phyloP scores from a whole-genome alignment of 2,888 invertebrate species.

The Coremacera marginata region DNA sequence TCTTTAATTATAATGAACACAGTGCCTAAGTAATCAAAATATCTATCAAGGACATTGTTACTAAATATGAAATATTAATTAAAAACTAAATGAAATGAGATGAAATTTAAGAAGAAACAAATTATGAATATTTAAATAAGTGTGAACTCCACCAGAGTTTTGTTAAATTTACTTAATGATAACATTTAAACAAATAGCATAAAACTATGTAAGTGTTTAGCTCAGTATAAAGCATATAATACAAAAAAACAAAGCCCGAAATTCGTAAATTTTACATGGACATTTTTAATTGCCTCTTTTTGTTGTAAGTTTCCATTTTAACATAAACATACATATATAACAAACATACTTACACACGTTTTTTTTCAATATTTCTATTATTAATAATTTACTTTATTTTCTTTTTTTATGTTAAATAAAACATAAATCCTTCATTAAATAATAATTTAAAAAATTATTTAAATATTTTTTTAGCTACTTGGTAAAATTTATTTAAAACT shows the following conservation, averaged over 20 bases:
- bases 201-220: conserved; percentile 58
- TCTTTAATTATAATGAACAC: conserved; percentile 68
- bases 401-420: conserved; percentile 34
- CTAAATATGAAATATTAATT: conserved; percentile 54
- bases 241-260: conserved; percentile 41
- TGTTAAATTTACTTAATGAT: conserved; percentile 59
- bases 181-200: conserved; percentile 49
- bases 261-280: conserved; percentile 54
- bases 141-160: conserved; percentile 59
- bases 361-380: conserved; percentile 23
- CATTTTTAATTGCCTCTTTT: conserved; percentile 50
- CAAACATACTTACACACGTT: conserved; percentile 18
- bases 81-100: conserved; percentile 41
- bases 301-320: conserved; percentile 36
- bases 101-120: conserved; percentile 40
- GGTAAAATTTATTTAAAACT: conserved; percentile 26
- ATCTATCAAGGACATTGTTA: conserved; percentile 68
- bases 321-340: conserved; percentile 32
- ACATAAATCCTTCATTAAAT: conserved; percentile 19
- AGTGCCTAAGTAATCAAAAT: conserved; percentile 69
- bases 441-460: conserved; percentile 5
- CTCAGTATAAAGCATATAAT: conserved; percentile 51
- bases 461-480: conserved; percentile 30
- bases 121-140: conserved; percentile 43
- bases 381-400: conserved; percentile 32